phyloP scores from a whole-genome alignment of 2,888 invertebrate genomes.

The Enoplolaimus lenunculus region DNA sequence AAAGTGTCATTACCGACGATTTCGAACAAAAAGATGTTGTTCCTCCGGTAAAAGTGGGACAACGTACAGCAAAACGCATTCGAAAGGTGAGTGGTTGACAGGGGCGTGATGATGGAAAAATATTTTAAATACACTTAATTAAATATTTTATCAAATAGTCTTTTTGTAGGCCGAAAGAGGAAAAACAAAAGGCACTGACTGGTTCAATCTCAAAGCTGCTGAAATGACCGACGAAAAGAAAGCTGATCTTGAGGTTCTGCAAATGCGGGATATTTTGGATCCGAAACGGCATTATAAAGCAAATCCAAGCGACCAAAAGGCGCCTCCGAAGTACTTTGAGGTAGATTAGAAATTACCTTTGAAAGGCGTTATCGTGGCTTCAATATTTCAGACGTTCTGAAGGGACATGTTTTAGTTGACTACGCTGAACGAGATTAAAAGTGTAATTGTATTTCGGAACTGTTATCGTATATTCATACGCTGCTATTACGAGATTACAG shows the following conservation, averaged over 20 bases:
- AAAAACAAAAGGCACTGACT: constrained; percentile 66
- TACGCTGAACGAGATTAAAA: no score
- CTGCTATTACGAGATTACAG: no score
- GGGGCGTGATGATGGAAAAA: no score
- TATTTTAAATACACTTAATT: no score
- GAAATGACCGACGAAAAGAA: constrained; percentile 74
- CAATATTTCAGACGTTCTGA: no score
- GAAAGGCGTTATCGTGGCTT: no score
- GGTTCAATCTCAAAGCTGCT: constrained; percentile 70
- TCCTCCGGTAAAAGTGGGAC: background rate
- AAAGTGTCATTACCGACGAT: background rate
- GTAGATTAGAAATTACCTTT: no score
- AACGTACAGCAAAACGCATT: background rate
- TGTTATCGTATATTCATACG: no score
- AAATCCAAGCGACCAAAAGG: constrained; percentile 61
- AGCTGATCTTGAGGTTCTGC: constrained; percentile 70
- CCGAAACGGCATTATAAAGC: constrained; percentile 89
- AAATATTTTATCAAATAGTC: no score
- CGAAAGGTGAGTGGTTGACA: no score
- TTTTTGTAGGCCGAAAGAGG: constrained; percentile 54
- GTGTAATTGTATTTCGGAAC: no score
- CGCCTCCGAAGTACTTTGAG: constrained; percentile 81
- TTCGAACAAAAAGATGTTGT: background rate
- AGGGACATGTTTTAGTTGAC: no score
- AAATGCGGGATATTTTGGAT: constrained; percentile 79